These are phyloP conservation scores for Helicoverpa assulta DNA, from an alignment of 2,888 invertebrate species.

Conservation along the genomic window DNA sequence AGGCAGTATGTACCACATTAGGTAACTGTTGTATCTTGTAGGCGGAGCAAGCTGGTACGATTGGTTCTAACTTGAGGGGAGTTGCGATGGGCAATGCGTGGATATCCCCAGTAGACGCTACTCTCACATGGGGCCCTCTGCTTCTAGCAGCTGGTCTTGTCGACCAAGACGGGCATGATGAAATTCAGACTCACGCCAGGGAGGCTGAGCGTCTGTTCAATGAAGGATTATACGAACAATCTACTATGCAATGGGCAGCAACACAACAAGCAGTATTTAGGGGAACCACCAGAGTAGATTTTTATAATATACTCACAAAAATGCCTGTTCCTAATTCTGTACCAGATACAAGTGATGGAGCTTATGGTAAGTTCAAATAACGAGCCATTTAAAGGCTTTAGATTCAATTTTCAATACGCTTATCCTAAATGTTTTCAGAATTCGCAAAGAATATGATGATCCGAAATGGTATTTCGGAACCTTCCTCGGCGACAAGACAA, in stretches of 20 bases:
- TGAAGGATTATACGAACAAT: conserved; percentile 88
- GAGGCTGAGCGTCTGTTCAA: conserved; percentile 90
- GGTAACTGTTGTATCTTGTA: conserved; percentile 66
- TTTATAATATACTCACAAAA: conserved; percentile 94
- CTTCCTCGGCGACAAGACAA: conserved; percentile 55
- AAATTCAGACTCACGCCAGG: conserved; percentile 90
- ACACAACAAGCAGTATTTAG: conserved; percentile 92
- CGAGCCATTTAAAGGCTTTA: too few relatives aligned
- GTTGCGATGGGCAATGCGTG: conserved; percentile 96
- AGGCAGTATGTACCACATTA: background rate
- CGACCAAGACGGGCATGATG: conserved; percentile 91
- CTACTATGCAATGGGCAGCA: conserved; percentile 91
- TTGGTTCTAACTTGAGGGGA: conserved; percentile 93
- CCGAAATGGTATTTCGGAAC: conserved; percentile 69
- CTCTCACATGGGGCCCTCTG: conserved; percentile 95
- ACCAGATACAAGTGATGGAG: conserved; percentile 67
- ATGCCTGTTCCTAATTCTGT: conserved; percentile 61
- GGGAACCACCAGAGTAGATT: conserved; percentile 93
- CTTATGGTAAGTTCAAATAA: conserved; percentile 65
- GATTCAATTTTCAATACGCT: background rate
- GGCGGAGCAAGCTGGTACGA: conserved; percentile 91
- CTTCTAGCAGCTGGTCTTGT: conserved; percentile 93
- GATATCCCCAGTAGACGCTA: conserved; percentile 96
- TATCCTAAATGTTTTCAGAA: conserved; percentile 69
- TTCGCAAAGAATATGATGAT: conserved; percentile 78